Base-by-base conservation (phyloP, 2,113 vertebrate species). In the Nanorana parkeri region DNA sequence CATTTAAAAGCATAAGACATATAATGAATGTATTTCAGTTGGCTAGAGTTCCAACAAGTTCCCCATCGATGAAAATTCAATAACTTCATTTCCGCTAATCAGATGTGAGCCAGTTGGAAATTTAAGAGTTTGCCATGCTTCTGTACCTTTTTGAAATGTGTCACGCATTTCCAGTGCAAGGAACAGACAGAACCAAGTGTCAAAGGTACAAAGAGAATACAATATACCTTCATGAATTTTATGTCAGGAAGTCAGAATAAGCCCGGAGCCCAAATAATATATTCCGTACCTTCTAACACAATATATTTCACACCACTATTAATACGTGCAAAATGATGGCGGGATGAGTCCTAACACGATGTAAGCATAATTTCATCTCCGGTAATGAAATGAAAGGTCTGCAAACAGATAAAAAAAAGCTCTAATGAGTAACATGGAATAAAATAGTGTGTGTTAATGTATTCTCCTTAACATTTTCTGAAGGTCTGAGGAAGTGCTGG, bases 331-430 rank as follows among this genome's bases (percentile, higher is more conserved):
- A 47, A 6, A 69, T 6, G 67, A 16, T 17, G 6, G 55, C 4
- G 17, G 51, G 60, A 63, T 28, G 29, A 28, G 28, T n/a, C 24
- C n/a, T 61, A 80, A 80, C 68, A 63, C 28, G 68, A 51, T 72
- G 24, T 52, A 56, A 73, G 61, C n/a, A 54, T 55, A 10, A 81
- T 73, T 66, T 65, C 65, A 73, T 72, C 58, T 19, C 58, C 19
- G 54, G 17, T 65, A 58, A 51, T 52, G 55, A 51, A 65, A 68
- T 61, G 54, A 55, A 58, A 61, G 28, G 4, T 47, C 28, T 15
- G 11, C 21, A 76, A 63, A 41, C 21, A 60, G 56, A 80, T 71
- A 29, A 60, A 80, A 80, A 29, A 60, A 80, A 80, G 68, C 56
- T 6, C 32, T 71, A 54, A 64, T 72, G 13, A 29, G 55, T 54